Evolutionary conservation across 2,113 vertebrate species (phyloP).

Genomic region (Tetrao urogallus): DNA sequence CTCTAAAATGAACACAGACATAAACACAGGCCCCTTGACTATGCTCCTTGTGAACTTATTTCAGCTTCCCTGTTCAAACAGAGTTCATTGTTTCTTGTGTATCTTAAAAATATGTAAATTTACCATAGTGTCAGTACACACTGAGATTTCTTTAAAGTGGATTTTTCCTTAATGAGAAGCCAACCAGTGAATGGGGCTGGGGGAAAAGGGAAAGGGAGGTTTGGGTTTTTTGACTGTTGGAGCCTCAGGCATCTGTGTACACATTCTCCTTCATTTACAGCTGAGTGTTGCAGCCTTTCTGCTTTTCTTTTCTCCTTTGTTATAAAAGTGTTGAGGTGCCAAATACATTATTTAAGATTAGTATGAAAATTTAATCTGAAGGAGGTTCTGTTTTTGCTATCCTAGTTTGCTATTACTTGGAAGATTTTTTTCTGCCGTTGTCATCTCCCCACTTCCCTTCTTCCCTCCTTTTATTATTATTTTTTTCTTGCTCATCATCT

Average conservation of each 20-base stretch:
- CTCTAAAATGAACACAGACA: background rate
- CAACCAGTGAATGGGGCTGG: background rate
- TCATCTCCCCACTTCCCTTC: slow-evolving; percentile 28
- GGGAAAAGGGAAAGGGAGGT: background rate
- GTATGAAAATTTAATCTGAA: slow-evolving; percentile 76
- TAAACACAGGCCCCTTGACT: background rate
- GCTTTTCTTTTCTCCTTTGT: slow-evolving; percentile 59
- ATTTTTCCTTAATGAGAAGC: slow-evolving; percentile 62
- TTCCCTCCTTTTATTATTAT: slow-evolving; percentile 34
- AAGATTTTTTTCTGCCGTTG: slow-evolving; percentile 60
- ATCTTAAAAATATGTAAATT: slow-evolving; percentile 66
- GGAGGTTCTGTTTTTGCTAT: slow-evolving; percentile 56
- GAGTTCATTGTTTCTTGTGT: slow-evolving; percentile 49
- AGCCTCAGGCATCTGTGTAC: slow-evolving; percentile 13
- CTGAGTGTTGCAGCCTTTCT: slow-evolving; percentile 33
- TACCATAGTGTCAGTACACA: slow-evolving; percentile 63
- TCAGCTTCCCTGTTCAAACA: slow-evolving; percentile 53
- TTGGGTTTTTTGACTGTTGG: background rate
- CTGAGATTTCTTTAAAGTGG: slow-evolving; percentile 14
- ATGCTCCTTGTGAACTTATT: slow-evolving; percentile 41
- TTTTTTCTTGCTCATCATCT: slow-evolving; percentile 58
- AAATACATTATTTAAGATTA: slow-evolving; percentile 78
- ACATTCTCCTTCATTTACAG: slow-evolving; percentile 54
- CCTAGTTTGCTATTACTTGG: slow-evolving; percentile 56
- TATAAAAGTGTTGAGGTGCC: slow-evolving; percentile 58